Evolutionary conservation across 2,888 invertebrate genomes (phyloP).

Genomic region (Agrilus cyanescens): DNA sequence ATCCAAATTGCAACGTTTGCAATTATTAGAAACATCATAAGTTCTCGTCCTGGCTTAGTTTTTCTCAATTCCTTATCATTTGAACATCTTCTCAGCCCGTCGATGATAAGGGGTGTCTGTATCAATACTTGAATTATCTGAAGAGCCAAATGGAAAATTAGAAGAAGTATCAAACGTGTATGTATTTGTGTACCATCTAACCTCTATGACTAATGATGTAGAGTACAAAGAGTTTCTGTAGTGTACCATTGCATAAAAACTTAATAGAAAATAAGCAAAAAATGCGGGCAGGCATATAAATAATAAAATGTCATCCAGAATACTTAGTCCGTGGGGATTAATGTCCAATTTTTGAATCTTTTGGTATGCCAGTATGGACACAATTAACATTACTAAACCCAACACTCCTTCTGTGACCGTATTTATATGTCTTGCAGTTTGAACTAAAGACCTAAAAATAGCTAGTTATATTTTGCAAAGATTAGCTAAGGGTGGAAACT

Average conservation of each 20-base stretch:
- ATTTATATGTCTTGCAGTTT: conserved; percentile 37
- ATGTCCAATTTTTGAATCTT: conserved; percentile 55
- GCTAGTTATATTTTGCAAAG: not conserved
- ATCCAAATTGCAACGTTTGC: conserved; percentile 70
- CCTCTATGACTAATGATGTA: conserved; percentile 19
- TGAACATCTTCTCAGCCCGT: conserved; percentile 62
- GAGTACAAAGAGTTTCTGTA: conserved; percentile 15
- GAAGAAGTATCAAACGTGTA: not conserved
- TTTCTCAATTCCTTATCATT: conserved; percentile 49
- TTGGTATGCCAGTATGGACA: conserved; percentile 47
- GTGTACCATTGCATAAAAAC: not conserved
- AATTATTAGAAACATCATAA: conserved; percentile 64
- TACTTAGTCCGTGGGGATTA: conserved; percentile 49
- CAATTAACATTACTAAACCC: conserved; percentile 44
- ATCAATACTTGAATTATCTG: conserved; percentile 60
- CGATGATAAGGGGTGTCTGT: conserved; percentile 63
- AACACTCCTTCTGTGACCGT: conserved; percentile 42
- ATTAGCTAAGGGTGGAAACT: not conserved
- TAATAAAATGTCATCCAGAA: conserved; percentile 57
- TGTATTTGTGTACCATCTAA: conserved; percentile 9
- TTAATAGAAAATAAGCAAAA: conserved; percentile 31
- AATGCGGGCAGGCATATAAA: conserved; percentile 63
- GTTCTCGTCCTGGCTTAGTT: conserved; percentile 60
- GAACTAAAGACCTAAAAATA: conserved; percentile 32
- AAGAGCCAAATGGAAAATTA: conserved; percentile 15